A percentile compares a stretch with the other conserved stretches of the same genome.
Conservation (phyloP, 2,113 vertebrate species). For the Halcyon malimbica region DNA sequence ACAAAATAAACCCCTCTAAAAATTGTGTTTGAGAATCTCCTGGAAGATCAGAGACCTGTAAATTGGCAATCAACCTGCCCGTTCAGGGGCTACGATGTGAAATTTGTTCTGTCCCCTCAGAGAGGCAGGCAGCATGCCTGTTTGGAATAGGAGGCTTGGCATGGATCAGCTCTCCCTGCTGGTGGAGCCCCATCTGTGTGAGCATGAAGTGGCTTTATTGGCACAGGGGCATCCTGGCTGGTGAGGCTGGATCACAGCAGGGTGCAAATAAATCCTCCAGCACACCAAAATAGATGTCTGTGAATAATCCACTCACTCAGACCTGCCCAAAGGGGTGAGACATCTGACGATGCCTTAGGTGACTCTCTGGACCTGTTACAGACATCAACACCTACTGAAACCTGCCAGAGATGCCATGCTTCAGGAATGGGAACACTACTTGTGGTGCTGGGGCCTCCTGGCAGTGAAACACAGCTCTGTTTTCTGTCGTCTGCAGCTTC, state of each 20-base stretch:
- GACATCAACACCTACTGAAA: neutral
- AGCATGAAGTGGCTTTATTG: neutral
- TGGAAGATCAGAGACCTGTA: neutral
- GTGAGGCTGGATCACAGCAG: neutral
- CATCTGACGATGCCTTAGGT: accelerated
- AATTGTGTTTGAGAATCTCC: neutral
- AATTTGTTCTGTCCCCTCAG: neutral
- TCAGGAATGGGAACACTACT: neutral
- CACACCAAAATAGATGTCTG: neutral
- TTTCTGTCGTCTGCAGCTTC: neutral
- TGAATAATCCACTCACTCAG: neutral
- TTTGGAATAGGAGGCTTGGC: accelerated
- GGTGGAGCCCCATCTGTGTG: accelerated
- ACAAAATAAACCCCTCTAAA: neutral
- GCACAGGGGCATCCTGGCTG: neutral
- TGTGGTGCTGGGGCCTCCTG: neutral
- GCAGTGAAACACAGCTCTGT: neutral
- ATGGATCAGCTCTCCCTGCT: neutral
- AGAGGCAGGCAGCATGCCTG: neutral
- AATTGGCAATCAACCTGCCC: neutral
- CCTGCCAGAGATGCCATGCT: neutral
- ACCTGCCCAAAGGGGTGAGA: neutral
- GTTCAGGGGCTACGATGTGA: neutral
- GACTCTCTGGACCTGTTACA: neutral
- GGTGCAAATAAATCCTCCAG: neutral